Evolutionary conservation across 1,140 invertebrate genomes (phyloP).

Genomic region (Zaprionus davidi): DNA sequence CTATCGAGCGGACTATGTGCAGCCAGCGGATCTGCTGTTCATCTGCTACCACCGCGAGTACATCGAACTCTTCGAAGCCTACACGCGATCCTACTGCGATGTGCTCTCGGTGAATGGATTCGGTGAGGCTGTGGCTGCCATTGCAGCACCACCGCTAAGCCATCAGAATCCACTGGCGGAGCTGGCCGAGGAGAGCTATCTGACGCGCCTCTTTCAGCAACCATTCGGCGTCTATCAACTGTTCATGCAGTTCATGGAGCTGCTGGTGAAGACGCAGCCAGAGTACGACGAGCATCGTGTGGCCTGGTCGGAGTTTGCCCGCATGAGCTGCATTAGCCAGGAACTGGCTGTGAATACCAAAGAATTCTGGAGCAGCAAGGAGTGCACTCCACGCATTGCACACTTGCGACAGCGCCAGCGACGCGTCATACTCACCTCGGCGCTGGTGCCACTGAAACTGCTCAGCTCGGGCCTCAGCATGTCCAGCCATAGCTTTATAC

Average conservation of each 20-base stretch:
- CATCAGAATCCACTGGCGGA: constrained; percentile 58
- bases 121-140: constrained; percentile 53
- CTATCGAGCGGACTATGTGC: constrained; percentile 87
- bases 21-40: constrained; percentile 88
- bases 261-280: constrained; percentile 56
- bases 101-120: constrained; percentile 88
- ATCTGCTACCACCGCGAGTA: constrained; percentile 90
- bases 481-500: constrained; percentile 89
- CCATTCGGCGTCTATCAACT: constrained; percentile 73
- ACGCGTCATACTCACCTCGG: constrained; percentile 91
- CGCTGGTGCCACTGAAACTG: constrained; percentile 88
- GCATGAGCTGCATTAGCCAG: constrained; percentile 73
- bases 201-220: constrained; percentile 71
- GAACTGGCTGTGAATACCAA: constrained; percentile 78
- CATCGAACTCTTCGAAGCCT: constrained; percentile 89
- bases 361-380: constrained; percentile 78
- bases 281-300: constrained; percentile 68
- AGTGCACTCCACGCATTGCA: constrained; percentile 59
- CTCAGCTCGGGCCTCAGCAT: constrained; percentile 84
- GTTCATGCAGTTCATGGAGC: constrained; percentile 75
- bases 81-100: constrained; percentile 90
- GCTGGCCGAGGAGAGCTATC: constrained; percentile 67
- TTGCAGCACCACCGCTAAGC: constrained; percentile 38
- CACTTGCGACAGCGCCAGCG: constrained; percentile 85
- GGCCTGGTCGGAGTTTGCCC: constrained; percentile 71